These are phyloP conservation scores for Argyresthia albistria DNA, from an alignment of 2,888 invertebrate genomes.

Conservation along the genomic window DNA sequence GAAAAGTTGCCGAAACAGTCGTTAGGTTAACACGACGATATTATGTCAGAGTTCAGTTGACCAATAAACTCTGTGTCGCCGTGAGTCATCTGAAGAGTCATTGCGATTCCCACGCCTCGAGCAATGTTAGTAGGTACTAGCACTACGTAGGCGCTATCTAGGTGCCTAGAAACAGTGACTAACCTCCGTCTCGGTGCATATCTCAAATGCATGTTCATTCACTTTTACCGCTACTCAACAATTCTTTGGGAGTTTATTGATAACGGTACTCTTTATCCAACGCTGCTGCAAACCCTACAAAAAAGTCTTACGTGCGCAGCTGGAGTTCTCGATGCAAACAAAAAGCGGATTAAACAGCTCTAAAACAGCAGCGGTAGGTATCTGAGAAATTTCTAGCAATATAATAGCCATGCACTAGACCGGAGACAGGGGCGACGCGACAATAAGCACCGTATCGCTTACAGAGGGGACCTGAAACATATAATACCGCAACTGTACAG, in stretches of 20 bases:
- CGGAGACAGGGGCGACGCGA: constrained; percentile 51
- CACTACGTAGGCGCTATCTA: constrained; percentile 1
- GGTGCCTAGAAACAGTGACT: constrained; percentile 2
- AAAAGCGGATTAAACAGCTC: constrained; percentile 48
- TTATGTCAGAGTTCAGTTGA: neutral
- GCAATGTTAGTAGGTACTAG: no score
- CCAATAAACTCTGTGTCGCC: neutral
- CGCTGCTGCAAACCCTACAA: neutral
- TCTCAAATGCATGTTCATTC: neutral
- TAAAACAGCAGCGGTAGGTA: constrained; percentile 38
- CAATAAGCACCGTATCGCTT: constrained; percentile 59
- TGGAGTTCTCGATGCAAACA: constrained; percentile 28
- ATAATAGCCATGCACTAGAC: constrained; percentile 66
- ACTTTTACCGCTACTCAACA: neutral
- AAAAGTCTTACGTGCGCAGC: constrained; percentile 14
- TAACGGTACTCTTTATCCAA: neutral
- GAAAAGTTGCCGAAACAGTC: neutral
- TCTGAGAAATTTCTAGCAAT: constrained; percentile 43
- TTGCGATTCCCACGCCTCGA: constrained; percentile 18
- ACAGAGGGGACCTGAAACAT: constrained; percentile 56
- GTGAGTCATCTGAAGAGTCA: constrained; percentile 32
- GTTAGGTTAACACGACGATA: neutral
- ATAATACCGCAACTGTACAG: constrained; percentile 57
- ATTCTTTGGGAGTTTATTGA: neutral
- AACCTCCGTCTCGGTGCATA: neutral